phyloP scores from a whole-genome alignment of 1,140 invertebrate genomes.

The Eciton burchellii region DNA sequence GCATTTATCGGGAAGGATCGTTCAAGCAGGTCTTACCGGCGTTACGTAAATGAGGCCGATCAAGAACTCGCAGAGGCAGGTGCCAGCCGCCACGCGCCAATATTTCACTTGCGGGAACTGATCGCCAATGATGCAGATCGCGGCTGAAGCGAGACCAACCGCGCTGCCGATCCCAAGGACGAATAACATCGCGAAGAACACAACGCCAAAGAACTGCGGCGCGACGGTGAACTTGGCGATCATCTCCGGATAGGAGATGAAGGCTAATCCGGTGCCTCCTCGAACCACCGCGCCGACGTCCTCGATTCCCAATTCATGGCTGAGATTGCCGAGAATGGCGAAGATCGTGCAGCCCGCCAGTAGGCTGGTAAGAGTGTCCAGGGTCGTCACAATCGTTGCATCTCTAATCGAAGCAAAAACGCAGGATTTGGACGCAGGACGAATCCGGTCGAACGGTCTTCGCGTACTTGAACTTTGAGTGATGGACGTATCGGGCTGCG shows the following conservation, averaged over 20 bases:
- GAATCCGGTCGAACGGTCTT: too few relatives aligned
- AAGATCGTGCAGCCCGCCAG: slow-evolving; percentile 95
- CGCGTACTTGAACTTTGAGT: too few relatives aligned
- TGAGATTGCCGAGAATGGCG: slow-evolving; percentile 92
- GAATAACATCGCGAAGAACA: slow-evolving; percentile 90
- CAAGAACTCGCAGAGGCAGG: slow-evolving; percentile 89
- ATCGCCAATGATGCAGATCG: slow-evolving; percentile 85
- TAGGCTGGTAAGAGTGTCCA: slow-evolving; percentile 93
- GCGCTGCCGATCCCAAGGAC: slow-evolving; percentile 86
- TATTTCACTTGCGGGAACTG: slow-evolving; percentile 85
- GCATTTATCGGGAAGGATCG: slow-evolving; percentile 83
- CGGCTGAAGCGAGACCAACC: slow-evolving; percentile 81
- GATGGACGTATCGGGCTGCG: too few relatives aligned
- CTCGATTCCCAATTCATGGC: slow-evolving; percentile 87
- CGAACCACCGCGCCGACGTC: slow-evolving; percentile 86
- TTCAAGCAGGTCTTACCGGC: slow-evolving; percentile 87
- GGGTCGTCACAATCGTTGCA: slow-evolving; percentile 90
- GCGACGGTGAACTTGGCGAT: slow-evolving; percentile 86
- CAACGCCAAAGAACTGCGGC: slow-evolving; percentile 88
- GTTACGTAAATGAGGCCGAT: slow-evolving; percentile 91
- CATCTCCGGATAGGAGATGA: slow-evolving; percentile 90
- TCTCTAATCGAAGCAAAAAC: slow-evolving; percentile 84
- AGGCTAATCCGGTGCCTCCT: slow-evolving; percentile 89
- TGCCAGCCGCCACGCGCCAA: slow-evolving; percentile 87
- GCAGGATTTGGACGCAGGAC: too few relatives aligned